These are phyloP conservation scores for Drosophila pseudotakahashii DNA, from an alignment of 2,888 invertebrate genomes.

Conservation along the genomic window DNA sequence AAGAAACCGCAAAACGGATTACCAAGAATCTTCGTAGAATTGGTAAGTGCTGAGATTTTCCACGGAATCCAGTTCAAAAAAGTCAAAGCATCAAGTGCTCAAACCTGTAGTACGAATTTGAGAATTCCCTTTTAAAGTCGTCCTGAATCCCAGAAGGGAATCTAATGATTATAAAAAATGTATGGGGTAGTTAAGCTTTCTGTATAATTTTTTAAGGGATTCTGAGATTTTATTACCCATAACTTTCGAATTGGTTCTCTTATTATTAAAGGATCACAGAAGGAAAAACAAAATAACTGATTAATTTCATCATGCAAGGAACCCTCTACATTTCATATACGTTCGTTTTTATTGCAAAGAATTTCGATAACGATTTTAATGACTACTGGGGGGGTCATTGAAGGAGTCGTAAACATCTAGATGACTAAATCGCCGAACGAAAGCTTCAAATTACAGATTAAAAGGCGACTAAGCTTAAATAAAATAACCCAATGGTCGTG, in stretches of 20 bases:
- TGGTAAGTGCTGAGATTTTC: constrained; percentile 56
- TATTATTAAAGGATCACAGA: background rate
- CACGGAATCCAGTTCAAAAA: background rate
- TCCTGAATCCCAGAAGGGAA: background rate
- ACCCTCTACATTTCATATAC: background rate
- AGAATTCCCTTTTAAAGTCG: no score
- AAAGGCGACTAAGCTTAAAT: background rate
- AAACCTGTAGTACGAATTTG: background rate
- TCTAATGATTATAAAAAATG: background rate
- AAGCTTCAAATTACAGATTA: background rate
- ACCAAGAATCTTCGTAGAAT: constrained; percentile 62
- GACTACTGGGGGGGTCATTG: background rate
- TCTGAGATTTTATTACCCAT: no score
- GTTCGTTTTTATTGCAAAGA: background rate
- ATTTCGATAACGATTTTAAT: constrained; percentile 13
- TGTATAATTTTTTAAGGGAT: background rate
- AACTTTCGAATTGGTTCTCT: no score
- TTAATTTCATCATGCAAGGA: background rate
- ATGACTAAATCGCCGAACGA: background rate
- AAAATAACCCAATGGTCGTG: background rate
- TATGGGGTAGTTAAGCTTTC: no score
- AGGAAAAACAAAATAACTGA: no score
- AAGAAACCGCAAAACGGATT: constrained; percentile 53
- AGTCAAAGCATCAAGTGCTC: background rate
- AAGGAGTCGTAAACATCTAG: background rate